phyloP scores from a whole-genome alignment of 2,113 vertebrate genomes.

The Glaucomys volans region DNA sequence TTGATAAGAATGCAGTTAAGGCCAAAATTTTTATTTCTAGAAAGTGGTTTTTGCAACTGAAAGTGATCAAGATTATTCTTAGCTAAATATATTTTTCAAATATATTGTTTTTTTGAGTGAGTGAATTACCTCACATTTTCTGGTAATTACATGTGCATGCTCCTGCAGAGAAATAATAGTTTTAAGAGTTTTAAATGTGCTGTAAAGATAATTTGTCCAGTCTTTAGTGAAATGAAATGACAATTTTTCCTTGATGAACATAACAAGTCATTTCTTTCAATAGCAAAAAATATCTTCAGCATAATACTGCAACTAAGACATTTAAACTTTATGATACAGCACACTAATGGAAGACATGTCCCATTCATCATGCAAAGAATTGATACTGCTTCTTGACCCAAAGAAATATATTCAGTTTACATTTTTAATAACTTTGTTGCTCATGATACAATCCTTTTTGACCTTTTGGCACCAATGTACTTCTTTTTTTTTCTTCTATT shows the following conservation, averaged over 20 bases:
- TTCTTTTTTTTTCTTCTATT: conserved; percentile 72
- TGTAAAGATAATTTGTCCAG: not conserved
- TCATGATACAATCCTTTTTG: not conserved
- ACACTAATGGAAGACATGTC: not conserved
- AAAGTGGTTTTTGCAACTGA: conserved; percentile 29
- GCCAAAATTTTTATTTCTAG: not conserved
- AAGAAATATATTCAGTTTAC: not conserved
- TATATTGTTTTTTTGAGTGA: not conserved
- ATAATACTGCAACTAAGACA: not conserved
- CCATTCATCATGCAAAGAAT: not conserved
- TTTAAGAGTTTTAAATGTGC: not conserved
- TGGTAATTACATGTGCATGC: conserved; percentile 2
- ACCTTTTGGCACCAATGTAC: not conserved
- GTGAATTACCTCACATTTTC: not conserved
- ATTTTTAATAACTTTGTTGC: not conserved
- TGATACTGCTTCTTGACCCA: not conserved
- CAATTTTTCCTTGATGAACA: not conserved
- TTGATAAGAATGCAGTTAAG: not conserved
- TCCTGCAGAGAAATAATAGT: not conserved
- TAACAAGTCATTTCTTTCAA: not conserved
- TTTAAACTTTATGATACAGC: not conserved
- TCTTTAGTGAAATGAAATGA: not conserved
- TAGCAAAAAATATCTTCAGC: not conserved
- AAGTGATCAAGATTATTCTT: conserved; percentile 21
- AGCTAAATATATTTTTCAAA: conserved; percentile 50